Percentiles rank a stretch among this genome's conserved stretches.
phyloP scores from a whole-genome alignment of 1,140 invertebrate genomes.

The Neodiprion pinetum region DNA sequence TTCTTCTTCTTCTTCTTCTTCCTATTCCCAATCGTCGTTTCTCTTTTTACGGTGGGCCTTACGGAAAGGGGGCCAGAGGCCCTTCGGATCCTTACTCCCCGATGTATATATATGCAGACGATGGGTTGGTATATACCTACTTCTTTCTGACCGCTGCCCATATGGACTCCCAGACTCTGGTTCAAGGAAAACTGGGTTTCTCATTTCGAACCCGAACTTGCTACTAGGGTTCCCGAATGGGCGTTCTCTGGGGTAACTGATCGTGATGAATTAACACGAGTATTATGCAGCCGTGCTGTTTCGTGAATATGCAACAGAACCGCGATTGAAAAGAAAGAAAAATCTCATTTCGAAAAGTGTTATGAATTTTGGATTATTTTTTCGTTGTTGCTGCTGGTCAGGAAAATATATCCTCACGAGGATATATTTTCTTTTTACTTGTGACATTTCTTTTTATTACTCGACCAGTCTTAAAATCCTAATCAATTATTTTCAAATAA shows the following conservation, averaged over 20 bases:
- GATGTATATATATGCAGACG: conserved; percentile 13
- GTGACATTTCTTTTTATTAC: no score
- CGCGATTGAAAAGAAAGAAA: no score
- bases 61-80: not conserved
- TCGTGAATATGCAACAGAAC: no score
- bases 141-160: conserved; percentile 32
- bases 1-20: conserved; percentile 21
- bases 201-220: conserved; percentile 4
- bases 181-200: not conserved
- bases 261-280: no score
- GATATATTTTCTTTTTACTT: no score
- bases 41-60: no score
- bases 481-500: no score
- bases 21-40: not conserved
- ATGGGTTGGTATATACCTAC: not conserved
- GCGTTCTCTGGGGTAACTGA: no score
- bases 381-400: not conserved
- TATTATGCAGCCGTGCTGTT: no score
- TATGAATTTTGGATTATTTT: not conserved
- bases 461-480: no score
- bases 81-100: conserved; percentile 18
- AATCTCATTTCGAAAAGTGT: no score
- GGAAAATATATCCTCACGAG: no score
- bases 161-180: conserved; percentile 31
- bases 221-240: not conserved